A percentile compares a stretch with the other conserved stretches of the same genome.
These are phyloP conservation scores for Colius striatus DNA, from an alignment of 2,113 vertebrate genomes.

Conservation along the genomic window DNA sequence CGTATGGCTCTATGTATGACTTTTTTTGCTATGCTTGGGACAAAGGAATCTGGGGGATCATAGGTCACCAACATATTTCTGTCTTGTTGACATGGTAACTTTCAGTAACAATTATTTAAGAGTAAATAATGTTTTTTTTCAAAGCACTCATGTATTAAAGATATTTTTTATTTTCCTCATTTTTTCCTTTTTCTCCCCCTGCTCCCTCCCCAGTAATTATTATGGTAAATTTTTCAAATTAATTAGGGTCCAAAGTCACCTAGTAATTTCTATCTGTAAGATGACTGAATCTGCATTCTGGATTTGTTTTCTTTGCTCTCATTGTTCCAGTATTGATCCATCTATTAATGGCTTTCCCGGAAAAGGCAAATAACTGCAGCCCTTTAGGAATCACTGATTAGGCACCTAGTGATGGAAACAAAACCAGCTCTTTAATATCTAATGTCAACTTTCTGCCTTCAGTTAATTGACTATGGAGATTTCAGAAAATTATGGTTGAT, in stretches of 20 bases:
- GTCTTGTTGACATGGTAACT: too few species aligned
- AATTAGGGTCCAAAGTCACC: background rate
- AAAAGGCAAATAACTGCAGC: background rate
- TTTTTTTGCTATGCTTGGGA: background rate
- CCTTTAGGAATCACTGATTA: background rate
- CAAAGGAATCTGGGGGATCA: background rate
- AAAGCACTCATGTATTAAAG: background rate
- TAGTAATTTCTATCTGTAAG: background rate
- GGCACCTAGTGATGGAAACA: background rate
- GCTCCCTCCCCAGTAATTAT: background rate
- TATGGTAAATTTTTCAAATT: background rate
- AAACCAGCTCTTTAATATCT: background rate
- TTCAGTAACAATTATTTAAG: background rate
- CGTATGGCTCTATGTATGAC: background rate
- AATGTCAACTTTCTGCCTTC: background rate
- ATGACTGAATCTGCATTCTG: background rate
- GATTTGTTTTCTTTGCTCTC: fast-evolving
- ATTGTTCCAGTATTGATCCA: background rate
- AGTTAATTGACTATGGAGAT: too few species aligned
- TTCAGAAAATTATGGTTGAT: background rate
- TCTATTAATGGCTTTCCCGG: background rate
- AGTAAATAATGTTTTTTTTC: background rate
- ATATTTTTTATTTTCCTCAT: background rate
- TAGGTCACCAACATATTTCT: background rate
- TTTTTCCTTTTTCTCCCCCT: too few species aligned